phyloP scores from a whole-genome alignment of 2,113 vertebrate genomes.

The Alligator sinensis region DNA sequence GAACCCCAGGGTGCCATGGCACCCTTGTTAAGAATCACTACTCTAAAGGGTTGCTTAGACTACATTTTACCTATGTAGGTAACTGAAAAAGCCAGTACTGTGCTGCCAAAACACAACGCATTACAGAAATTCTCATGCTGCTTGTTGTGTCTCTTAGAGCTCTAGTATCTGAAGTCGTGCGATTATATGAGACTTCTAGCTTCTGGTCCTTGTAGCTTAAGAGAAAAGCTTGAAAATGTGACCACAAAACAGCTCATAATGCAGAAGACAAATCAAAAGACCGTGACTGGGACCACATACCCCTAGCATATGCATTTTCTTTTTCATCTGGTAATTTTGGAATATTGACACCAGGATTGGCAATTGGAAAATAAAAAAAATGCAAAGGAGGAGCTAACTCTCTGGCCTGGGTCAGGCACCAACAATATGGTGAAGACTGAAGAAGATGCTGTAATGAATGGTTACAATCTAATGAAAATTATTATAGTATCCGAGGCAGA shows the following conservation, averaged over 20 bases:
- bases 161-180: not conserved
- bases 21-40: too few relatives aligned
- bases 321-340: not conserved
- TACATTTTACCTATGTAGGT: not conserved
- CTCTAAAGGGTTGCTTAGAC: not conserved
- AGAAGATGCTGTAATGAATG: not conserved
- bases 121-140: not conserved
- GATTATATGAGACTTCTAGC: not conserved
- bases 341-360: not conserved
- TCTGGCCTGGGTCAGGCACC: not conserved
- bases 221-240: not conserved
- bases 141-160: not conserved
- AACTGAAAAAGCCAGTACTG: not conserved
- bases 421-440: not conserved
- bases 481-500: accelerated
- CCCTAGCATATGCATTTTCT: not conserved
- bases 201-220: not conserved
- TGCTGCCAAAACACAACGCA: not conserved
- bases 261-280: not conserved
- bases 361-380: not conserved
- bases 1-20: too few relatives aligned
- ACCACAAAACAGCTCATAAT: not conserved
- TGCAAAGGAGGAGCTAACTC: not conserved
- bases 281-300: not conserved
- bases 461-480: not conserved